These are phyloP conservation scores for Bombus confusus DNA, from an alignment of 1,140 invertebrate genomes.

Conservation along the genomic window DNA sequence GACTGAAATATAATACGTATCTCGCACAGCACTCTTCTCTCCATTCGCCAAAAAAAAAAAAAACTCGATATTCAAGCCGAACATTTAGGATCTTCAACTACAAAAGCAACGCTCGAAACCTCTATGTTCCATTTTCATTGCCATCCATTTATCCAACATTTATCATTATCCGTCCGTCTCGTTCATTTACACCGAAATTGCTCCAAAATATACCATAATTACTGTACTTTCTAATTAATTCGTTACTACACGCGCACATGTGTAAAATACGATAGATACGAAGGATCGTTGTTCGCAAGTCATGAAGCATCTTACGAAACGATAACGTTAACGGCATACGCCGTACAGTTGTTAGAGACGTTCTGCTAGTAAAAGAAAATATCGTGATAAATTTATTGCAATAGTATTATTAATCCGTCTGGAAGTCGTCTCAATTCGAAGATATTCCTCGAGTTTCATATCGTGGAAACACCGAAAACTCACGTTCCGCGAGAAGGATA, in stretches of 20 bases:
- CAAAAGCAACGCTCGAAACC: too few species aligned
- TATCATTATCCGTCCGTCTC: background rate
- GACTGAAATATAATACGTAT: background rate
- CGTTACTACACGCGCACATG: background rate
- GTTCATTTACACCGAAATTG: too few species aligned
- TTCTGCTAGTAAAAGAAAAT: too few species aligned
- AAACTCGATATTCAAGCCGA: background rate
- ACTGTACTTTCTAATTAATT: background rate
- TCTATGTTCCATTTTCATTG: background rate
- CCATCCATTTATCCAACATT: too few species aligned
- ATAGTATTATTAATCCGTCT: background rate
- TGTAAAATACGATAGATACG: too few species aligned
- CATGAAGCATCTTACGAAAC: too few species aligned
- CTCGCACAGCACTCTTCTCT: background rate
- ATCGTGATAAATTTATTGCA: too few species aligned
- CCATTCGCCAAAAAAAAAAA: background rate
- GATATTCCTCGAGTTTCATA: background rate
- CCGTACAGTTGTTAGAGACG: too few species aligned
- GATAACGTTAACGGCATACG: too few species aligned
- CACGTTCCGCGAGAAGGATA: background rate
- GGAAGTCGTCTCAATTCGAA: background rate
- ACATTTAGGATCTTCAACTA: background rate
- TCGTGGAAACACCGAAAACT: fast-evolving
- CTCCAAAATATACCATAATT: background rate
- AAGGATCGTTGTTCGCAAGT: too few species aligned